Evolutionary conservation across 2,888 invertebrate species (phyloP).

Genomic region (Hetaerina titia): DNA sequence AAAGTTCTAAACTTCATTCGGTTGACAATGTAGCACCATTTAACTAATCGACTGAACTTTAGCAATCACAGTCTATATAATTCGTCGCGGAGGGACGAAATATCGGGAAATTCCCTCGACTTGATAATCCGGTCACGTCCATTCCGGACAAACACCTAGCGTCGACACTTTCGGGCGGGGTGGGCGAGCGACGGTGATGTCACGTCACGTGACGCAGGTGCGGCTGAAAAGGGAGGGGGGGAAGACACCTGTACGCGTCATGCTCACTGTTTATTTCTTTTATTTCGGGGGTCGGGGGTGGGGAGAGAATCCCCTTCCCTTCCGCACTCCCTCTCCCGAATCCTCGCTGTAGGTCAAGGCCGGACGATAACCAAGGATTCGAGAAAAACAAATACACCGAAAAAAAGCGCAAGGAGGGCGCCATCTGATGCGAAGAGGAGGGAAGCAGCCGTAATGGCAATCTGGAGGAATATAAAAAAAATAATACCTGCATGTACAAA

Average conservation of each 20-base stretch:
- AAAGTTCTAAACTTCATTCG: too few species aligned
- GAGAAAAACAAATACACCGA: background rate
- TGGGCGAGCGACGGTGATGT: background rate
- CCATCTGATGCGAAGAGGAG: too few species aligned
- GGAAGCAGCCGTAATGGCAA: background rate
- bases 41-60: too few species aligned
- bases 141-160: background rate
- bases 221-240: background rate
- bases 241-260: background rate
- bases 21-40: too few species aligned
- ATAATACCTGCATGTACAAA: too few species aligned
- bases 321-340: background rate
- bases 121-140: background rate
- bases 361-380: background rate
- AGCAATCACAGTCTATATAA: background rate
- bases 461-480: too few species aligned
- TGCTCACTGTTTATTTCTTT: background rate
- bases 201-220: conserved; percentile 4
- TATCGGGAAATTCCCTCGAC: background rate
- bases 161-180: background rate
- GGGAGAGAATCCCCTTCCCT: background rate
- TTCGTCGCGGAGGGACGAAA: background rate
- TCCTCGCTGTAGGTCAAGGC: background rate
- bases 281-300: background rate
- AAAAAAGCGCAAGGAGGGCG: too few species aligned